Base-by-base conservation (phyloP, 2,888 invertebrate species). In the Calameuta filiformis region DNA sequence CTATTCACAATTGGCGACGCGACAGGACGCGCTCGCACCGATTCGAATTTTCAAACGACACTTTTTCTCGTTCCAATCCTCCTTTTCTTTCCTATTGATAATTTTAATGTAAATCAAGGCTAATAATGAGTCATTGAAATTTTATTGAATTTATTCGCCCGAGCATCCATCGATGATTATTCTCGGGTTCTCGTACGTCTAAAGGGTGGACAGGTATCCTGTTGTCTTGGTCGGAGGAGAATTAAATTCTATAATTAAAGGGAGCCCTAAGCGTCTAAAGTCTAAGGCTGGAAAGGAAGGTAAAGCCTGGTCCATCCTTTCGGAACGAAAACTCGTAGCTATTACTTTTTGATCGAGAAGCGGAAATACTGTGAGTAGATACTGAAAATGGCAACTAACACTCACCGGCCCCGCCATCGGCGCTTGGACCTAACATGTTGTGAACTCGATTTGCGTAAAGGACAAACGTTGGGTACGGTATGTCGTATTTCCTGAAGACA, bases 401-500 rank as follows among this genome's bases (percentile, higher is more conserved):
- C 94, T 93, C 93, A 96, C 96, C 97, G 92, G 97, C 96, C 84
- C 97, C 97, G 81, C 97, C 97, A 90, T 97, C 97, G 76, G 97
- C 96, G 81, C 97, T 97, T 75, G 98, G 98, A 40, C 98, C 98
- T 82, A 98, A 94, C 97, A 98, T 97, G 92, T 98, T 98, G 93
- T 98, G 97, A 75, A 98, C 97, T 79, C 97, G 94, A 92, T 98
- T 98, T 80, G 98, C 98, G 91, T 98, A 98, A 76, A 98, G 94
- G 83, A 98, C 98, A 92, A 98, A 98, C 12, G 98, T 98, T 83
- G 98, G 98, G 92, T 98, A 98, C 76, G 98, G 98, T 91, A 98
- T 98, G 93, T 98, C 98, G 93, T 97, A 98, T 92, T 97, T 98
- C 87, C 98, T 94, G 90, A 23, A 88, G 89, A 11, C 31, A 33